Evolutionary conservation across 1,140 invertebrate genomes (phyloP).

Genomic region (Zaprionus kolodkinae): DNA sequence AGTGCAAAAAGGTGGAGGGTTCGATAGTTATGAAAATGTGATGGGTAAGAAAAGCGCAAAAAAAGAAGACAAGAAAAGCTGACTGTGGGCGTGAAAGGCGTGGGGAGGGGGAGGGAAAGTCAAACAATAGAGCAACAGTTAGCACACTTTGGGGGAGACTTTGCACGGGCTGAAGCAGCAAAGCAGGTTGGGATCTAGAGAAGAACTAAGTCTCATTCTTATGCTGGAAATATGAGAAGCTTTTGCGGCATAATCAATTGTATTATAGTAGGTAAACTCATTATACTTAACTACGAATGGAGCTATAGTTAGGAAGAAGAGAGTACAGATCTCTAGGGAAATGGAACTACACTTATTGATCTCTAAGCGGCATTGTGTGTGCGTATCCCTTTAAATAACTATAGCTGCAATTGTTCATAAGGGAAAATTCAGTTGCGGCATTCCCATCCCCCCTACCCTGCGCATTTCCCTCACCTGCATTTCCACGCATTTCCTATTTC

Average conservation of each 20-base stretch:
- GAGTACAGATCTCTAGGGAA: neutral
- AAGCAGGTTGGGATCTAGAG: neutral
- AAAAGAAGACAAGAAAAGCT: slow-evolving; percentile 6
- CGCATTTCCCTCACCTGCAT: neutral
- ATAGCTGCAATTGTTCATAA: neutral
- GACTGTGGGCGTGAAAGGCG: neutral
- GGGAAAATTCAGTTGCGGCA: neutral
- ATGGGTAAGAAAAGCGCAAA: neutral
- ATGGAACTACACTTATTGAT: neutral
- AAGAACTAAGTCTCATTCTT: neutral
- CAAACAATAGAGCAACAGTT: slow-evolving; percentile 27
- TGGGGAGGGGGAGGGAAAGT: neutral
- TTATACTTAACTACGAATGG: neutral
- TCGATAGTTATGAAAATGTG: slow-evolving; percentile 12
- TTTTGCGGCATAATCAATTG: neutral
- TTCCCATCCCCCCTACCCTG: neutral
- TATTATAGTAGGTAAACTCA: neutral
- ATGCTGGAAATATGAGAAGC: slow-evolving; percentile 14
- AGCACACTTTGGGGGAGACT: neutral
- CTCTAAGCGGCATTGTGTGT: neutral
- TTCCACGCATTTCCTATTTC: slow-evolving; percentile 7
- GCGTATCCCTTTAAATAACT: neutral
- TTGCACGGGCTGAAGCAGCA: neutral
- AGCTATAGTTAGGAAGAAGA: neutral
- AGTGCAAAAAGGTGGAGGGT: slow-evolving; percentile 14